phyloP scores from a whole-genome alignment of 2,888 invertebrate species.

The Cantharis nigra region DNA sequence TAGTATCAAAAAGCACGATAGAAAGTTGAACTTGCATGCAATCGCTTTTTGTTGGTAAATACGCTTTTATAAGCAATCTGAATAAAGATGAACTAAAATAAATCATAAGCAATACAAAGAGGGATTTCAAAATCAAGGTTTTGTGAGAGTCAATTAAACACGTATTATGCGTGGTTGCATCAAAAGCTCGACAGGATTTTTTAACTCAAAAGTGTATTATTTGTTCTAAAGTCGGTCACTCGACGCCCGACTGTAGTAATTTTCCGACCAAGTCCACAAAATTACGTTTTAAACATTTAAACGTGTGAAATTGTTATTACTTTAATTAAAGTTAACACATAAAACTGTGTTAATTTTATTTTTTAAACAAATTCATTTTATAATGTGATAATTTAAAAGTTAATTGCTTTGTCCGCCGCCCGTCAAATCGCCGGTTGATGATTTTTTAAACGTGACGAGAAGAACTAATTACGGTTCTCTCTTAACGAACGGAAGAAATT shows the following conservation, averaged over 20 bases:
- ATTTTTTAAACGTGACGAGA: neutral
- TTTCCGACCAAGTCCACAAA: neutral
- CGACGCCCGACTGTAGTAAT: neutral
- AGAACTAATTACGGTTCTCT: neutral
- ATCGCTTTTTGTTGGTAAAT: neutral
- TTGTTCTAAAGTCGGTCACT: neutral
- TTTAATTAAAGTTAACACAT: neutral
- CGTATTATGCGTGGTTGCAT: neutral
- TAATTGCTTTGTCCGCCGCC: neutral
- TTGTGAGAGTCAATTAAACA: neutral
- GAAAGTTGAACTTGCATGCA: neutral
- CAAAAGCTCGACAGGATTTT: neutral
- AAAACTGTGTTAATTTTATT: neutral
- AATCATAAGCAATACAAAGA: neutral
- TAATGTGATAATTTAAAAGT: neutral
- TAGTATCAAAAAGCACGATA: neutral
- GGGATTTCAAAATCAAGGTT: neutral
- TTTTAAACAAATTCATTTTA: neutral
- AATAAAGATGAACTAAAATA: neutral
- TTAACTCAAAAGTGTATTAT: neutral
- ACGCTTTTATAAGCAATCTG: neutral
- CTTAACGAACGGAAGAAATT: neutral
- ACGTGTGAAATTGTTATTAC: neutral
- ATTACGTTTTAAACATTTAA: neutral
- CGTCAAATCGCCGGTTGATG: neutral